Evolutionary conservation across 2,888 invertebrate species (phyloP).

Genomic region (Ectemnius lituratus): DNA sequence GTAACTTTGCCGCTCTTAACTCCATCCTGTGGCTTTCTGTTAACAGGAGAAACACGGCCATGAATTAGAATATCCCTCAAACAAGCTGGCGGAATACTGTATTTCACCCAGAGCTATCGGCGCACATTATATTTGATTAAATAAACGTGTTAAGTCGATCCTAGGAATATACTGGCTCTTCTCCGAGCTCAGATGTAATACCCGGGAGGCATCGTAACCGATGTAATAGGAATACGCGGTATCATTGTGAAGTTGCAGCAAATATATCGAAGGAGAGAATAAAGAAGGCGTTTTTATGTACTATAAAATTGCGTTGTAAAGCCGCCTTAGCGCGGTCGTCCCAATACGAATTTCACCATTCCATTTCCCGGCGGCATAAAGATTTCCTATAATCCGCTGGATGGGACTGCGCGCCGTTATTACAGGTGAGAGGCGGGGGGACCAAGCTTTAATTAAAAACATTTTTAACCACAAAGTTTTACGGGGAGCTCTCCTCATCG

Average conservation of each 20-base stretch:
- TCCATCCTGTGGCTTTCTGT: constrained; percentile 66
- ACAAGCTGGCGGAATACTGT: not conserved
- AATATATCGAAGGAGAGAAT: too few relatives aligned
- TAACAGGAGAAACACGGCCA: constrained; percentile 43
- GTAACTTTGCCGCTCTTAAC: constrained; percentile 51
- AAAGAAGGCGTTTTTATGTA: too few relatives aligned
- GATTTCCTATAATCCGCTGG: constrained; percentile 15
- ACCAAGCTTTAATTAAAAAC: constrained; percentile 37
- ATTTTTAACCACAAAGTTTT: constrained; percentile 28
- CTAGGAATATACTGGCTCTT: not conserved
- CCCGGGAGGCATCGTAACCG: not conserved
- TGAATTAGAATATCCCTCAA: not conserved
- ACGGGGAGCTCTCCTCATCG: constrained; percentile 11
- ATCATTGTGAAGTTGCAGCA: constrained; percentile 24
- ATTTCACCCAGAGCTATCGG: constrained; percentile 7
- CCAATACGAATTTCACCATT: constrained; percentile 23
- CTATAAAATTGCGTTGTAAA: too few relatives aligned
- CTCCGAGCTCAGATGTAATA: not conserved
- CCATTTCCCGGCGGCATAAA: constrained; percentile 2
- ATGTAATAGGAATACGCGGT: not conserved
- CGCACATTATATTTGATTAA: not conserved
- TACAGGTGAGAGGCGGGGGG: not conserved
- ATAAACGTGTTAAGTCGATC: not conserved
- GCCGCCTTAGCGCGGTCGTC: not conserved
- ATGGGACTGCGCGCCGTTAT: not conserved